These are phyloP conservation scores for Aplysina aerophoba DNA, from an alignment of 37 sponge, comb jelly and placozoan species.

Conservation along the genomic window DNA sequence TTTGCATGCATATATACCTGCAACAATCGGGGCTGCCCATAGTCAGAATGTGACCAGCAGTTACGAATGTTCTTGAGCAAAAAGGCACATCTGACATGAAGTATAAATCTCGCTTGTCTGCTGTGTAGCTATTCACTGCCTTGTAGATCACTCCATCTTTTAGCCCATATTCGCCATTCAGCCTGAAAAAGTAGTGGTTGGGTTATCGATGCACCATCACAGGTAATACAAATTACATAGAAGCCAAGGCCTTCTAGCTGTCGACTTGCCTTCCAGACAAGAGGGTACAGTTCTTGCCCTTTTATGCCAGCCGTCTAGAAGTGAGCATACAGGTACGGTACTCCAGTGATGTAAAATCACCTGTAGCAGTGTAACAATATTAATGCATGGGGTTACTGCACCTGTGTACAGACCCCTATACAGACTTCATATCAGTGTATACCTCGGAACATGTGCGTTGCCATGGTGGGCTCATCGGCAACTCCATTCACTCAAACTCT, in stretches of 20 bases:
- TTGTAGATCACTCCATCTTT: slow-evolving; percentile 15
- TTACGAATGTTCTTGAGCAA: not conserved
- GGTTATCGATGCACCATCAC: slow-evolving; percentile 33
- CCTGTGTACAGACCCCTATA: not conserved
- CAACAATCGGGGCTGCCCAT: not conserved
- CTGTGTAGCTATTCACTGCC: not conserved
- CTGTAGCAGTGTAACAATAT: not conserved
- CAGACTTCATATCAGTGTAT: not conserved
- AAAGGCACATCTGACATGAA: slow-evolving; percentile 23
- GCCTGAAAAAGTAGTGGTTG: slow-evolving; percentile 28
- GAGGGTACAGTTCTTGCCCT: not conserved
- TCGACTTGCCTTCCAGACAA: slow-evolving; percentile 2
- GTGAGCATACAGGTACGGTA: slow-evolving; percentile 26
- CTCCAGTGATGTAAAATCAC: not conserved
- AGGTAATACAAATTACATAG: not conserved
- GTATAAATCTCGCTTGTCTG: slow-evolving; percentile 7
- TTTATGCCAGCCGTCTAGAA: slow-evolving; percentile 6
- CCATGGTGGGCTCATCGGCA: slow-evolving; percentile 3
- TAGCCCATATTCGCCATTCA: not conserved
- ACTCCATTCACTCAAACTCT: slow-evolving; percentile 19
- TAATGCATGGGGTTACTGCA: not conserved
- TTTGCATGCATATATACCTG: not conserved
- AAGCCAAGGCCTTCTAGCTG: slow-evolving; percentile 12
- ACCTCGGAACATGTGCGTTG: not conserved
- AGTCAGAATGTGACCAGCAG: slow-evolving; percentile 14